Base-by-base conservation (phyloP, 2,888 invertebrate genomes). In the Plebejus melissa region DNA sequence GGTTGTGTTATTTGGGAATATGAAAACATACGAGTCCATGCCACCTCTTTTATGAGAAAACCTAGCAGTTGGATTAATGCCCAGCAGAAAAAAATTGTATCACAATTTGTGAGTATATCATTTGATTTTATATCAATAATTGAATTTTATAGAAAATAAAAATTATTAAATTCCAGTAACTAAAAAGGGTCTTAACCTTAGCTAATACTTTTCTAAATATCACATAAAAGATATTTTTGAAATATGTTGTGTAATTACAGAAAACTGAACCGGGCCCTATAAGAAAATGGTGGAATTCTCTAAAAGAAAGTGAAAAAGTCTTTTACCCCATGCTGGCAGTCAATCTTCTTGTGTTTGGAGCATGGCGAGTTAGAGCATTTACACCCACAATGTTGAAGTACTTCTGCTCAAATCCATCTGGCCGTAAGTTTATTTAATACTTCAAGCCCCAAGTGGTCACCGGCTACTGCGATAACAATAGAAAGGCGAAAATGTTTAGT, bases 1-100 rank as follows among this genome's bases (percentile, higher is more conserved):
- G 96, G 96, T 28, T 97, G 97, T 81, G 95, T 97, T 28, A 96
- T 98, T 79, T 97, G 97, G 97, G 97, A 98, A 88, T 98, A 98
- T 93, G 98, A 98, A 90, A 87, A 83, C 76, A 79, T 93, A 83
- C 88, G 95, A 76, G 81, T 90, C n/a, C 95, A 95, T 86, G 94
- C 95, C n/a, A 83, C 89, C 71, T 86, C 85, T 46, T 89, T 94
- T 84, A 85, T 95, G 71, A 93, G 89, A 82, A 91, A 88, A 83
- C 94, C 95, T 28, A 84, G 93, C 54, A 86, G 87, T 76, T 95
- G 95, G 88, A 86, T 95, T 77, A 95, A 93, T 83, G 81, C 85
- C 75, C 89, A 90, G 75, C 91, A 91, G 77, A 90, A 87, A 78
- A 91, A 86, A 83, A 76, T 86, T 72, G 79, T 83, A 77, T 80